Percentiles rank a stretch among this genome's conserved stretches.
These are phyloP conservation scores for Epinotia bilunana DNA, from an alignment of 2,888 invertebrate genomes.

Conservation along the genomic window DNA sequence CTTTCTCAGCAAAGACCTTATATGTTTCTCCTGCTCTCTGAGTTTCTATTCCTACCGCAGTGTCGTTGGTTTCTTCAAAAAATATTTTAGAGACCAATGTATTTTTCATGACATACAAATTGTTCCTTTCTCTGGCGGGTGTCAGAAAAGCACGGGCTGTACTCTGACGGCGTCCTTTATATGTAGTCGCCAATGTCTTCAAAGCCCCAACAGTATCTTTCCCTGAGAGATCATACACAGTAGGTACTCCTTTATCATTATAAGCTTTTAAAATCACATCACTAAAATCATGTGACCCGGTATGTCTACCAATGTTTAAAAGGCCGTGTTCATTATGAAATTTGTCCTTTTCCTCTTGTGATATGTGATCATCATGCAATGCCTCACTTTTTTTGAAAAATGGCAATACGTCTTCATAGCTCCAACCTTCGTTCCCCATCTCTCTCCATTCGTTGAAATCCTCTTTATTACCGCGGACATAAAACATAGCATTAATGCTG, in stretches of 20 bases:
- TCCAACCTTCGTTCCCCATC: conserved; percentile 84
- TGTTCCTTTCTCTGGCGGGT: conserved; percentile 58
- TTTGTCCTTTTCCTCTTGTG: conserved; percentile 31
- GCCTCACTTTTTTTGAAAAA: conserved; percentile 72
- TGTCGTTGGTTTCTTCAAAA: conserved; percentile 62
- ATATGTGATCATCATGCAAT: conserved; percentile 27
- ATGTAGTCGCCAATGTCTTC: conserved; percentile 88
- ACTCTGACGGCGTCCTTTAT: conserved; percentile 88
- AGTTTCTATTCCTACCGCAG: conserved; percentile 64
- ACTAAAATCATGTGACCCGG: conserved; percentile 50
- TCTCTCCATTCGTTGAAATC: conserved; percentile 82
- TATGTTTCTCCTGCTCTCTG: conserved; percentile 52
- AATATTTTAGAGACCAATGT: conserved; percentile 71
- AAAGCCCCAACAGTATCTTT: conserved; percentile 89
- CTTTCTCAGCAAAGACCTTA: conserved; percentile 60
- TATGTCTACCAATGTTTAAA: conserved; percentile 64
- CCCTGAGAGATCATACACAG: conserved; percentile 88
- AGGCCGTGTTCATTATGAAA: conserved; percentile 61
- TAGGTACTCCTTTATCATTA: conserved; percentile 80
- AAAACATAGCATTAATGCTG: conserved; percentile 85
- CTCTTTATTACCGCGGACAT: conserved; percentile 82
- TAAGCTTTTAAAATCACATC: conserved; percentile 57
- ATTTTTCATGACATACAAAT: conserved; percentile 64
- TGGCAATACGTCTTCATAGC: conserved; percentile 83
- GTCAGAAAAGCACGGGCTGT: conserved; percentile 88